Conservation (phyloP, 2,113 vertebrate genomes). For the Gavia stellata region DNA sequence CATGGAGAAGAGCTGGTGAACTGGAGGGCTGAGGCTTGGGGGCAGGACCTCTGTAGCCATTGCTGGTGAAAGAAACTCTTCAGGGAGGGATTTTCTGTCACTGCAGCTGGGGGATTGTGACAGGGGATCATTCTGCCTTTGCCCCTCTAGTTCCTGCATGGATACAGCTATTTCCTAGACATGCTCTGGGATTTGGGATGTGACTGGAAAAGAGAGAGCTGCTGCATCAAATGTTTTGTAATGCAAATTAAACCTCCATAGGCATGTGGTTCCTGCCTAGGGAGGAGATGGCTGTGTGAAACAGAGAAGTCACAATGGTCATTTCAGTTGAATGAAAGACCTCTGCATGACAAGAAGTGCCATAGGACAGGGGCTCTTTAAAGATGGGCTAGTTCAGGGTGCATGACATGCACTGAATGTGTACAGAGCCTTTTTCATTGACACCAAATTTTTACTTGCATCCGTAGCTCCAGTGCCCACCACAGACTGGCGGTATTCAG, state of each 20-base stretch:
- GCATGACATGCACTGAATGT: accelerated
- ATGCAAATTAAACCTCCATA: neutral
- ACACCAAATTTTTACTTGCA: neutral
- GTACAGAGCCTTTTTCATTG: neutral
- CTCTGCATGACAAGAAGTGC: accelerated
- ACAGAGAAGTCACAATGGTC: accelerated
- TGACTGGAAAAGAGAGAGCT: neutral
- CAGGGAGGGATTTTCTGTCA: accelerated
- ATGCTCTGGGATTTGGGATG: neutral
- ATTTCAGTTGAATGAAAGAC: neutral
- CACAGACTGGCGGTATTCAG: accelerated
- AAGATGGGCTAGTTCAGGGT: accelerated
- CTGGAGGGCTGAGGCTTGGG: no score
- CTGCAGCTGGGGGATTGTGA: accelerated
- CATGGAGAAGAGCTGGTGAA: neutral
- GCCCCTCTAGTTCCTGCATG: accelerated
- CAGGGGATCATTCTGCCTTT: neutral
- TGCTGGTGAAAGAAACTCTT: neutral
- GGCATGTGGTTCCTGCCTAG: neutral
- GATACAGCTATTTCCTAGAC: accelerated
- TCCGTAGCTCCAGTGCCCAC: accelerated
- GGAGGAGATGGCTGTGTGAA: neutral
- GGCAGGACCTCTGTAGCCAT: neutral
- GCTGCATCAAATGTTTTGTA: neutral
- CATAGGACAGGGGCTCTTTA: neutral